These are phyloP conservation scores for Pterostichus madidus DNA, from an alignment of 2,888 invertebrate genomes.

Conservation along the genomic window DNA sequence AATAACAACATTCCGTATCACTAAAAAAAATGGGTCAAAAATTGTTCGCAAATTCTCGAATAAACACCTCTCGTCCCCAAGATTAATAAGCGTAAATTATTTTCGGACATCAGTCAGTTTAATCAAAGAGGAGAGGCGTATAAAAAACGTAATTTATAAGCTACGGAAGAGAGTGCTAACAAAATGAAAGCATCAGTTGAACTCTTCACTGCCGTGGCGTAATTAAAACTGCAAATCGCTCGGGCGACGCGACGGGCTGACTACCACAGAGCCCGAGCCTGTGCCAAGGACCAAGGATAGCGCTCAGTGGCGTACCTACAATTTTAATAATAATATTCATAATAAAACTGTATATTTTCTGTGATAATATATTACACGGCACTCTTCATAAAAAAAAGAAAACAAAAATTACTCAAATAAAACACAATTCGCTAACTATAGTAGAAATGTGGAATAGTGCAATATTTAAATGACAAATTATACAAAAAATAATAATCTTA, in stretches of 20 bases:
- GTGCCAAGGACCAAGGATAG: too few relatives aligned
- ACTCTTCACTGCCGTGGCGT: conserved; percentile 23
- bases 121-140: conserved; percentile 46
- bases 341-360: too few relatives aligned
- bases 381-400: too few relatives aligned
- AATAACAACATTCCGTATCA: neutral
- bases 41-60: conserved; percentile 2
- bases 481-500: too few relatives aligned
- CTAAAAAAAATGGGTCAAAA: conserved; percentile 30
- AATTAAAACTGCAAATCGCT: conserved; percentile 52
- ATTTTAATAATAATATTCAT: too few relatives aligned
- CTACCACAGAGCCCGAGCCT: neutral
- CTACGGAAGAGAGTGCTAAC: conserved; percentile 14
- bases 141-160: conserved; percentile 42
- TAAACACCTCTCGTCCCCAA: conserved; percentile 27
- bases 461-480: too few relatives aligned
- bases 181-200: conserved; percentile 27
- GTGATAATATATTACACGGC: too few relatives aligned
- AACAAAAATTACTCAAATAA: too few relatives aligned
- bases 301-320: too few relatives aligned
- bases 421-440: too few relatives aligned
- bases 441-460: too few relatives aligned
- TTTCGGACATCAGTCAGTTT: conserved; percentile 55
- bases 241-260: neutral
- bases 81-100: conserved; percentile 54